A percentile compares a stretch with the other conserved stretches of the same genome.
Conservation (phyloP, 2,797 vertebrate species). For the Channa striata region DNA sequence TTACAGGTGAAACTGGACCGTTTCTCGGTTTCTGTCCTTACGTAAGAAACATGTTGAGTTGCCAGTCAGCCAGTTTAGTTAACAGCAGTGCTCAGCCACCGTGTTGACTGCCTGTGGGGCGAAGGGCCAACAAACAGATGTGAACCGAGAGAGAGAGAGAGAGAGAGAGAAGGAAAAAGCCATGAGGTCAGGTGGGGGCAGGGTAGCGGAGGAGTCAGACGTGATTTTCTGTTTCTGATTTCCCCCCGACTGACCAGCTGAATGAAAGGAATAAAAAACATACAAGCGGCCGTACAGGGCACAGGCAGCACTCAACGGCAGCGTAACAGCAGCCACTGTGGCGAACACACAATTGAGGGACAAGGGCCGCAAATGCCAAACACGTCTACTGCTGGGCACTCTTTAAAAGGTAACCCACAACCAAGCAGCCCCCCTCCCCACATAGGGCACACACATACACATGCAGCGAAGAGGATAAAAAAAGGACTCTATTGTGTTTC, state of each 20-base stretch:
- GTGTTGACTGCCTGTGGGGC: conserved; percentile 70
- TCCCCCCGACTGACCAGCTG: conserved; percentile 42
- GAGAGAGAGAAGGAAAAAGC: conserved; percentile 25
- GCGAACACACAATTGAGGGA: conserved; percentile 76
- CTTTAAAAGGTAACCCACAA: conserved; percentile 76
- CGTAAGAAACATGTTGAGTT: conserved; percentile 79
- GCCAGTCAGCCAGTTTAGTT: conserved; percentile 74
- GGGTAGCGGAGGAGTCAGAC: conserved; percentile 49
- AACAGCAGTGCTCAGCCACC: conserved; percentile 74
- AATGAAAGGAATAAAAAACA: conserved; percentile 30
- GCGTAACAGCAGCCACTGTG: conserved; percentile 73
- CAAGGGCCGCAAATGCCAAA: conserved; percentile 84
- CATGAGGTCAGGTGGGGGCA: conserved; percentile 46
- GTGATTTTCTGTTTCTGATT: conserved; percentile 73
- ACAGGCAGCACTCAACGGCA: conserved; percentile 46
- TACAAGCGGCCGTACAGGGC: conserved; percentile 36
- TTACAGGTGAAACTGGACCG: conserved; percentile 47
- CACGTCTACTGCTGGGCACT: conserved; percentile 85
- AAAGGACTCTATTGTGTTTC: conserved; percentile 73
- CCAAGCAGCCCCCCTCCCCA: conserved; percentile 43
- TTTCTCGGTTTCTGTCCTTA: conserved; percentile 54
- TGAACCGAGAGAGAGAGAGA: conserved; percentile 59
- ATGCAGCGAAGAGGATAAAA: conserved; percentile 31
- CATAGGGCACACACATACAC: conserved; percentile 51
- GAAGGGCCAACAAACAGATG: conserved; percentile 79